These are phyloP conservation scores for Apis florea DNA, from an alignment of 1,140 invertebrate genomes.

Conservation along the genomic window DNA sequence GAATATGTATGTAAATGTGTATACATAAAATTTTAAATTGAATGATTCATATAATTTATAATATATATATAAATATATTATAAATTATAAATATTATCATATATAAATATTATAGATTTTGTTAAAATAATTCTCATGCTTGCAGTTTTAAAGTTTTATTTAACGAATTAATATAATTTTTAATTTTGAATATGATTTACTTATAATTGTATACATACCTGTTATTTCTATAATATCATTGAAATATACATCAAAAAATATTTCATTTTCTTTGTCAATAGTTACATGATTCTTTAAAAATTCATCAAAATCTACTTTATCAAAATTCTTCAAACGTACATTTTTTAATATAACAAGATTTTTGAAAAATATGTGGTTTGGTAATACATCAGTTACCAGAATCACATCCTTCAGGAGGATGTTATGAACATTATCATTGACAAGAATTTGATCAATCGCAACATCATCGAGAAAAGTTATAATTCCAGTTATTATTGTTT, in stretches of 20 bases:
- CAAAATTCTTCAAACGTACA: constrained; percentile 57
- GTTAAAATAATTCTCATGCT: not conserved
- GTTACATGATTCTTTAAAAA: constrained; percentile 66
- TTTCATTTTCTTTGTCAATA: constrained; percentile 58
- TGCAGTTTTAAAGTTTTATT: not conserved
- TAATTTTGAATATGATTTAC: not conserved
- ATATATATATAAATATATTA: no score
- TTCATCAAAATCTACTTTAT: constrained; percentile 64
- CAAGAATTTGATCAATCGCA: constrained; percentile 52
- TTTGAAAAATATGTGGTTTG: constrained; percentile 59
- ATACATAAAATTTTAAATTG: not conserved
- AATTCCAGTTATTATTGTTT: constrained; percentile 49
- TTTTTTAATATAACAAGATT: constrained; percentile 55
- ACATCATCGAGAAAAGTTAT: constrained; percentile 58
- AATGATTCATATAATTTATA: not conserved
- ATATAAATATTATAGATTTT: not conserved
- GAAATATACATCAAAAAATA: constrained; percentile 65
- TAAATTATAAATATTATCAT: no score
- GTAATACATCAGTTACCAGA: constrained; percentile 51
- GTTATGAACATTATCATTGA: constrained; percentile 52
- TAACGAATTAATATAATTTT: not conserved
- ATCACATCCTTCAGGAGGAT: constrained; percentile 39
- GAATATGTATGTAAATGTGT: no score
- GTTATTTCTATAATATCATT: constrained; percentile 57
- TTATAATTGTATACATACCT: constrained; percentile 37